Conservation (phyloP, 1,140 invertebrate species). For the Apis dorsata region DNA sequence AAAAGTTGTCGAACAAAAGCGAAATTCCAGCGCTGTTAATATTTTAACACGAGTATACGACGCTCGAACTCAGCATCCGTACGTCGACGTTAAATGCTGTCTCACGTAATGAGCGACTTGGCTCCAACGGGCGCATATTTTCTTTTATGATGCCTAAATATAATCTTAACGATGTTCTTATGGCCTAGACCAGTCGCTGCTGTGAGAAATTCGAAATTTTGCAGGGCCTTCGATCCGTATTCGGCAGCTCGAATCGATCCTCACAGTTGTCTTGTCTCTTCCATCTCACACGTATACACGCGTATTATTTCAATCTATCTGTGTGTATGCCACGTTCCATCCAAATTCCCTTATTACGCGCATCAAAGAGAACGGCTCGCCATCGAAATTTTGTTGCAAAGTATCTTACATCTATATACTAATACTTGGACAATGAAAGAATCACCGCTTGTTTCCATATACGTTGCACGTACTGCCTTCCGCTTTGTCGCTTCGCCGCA, state of each 20-base stretch:
- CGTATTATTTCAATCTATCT: neutral
- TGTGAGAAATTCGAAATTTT: conserved; percentile 61
- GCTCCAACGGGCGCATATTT: conserved; percentile 79
- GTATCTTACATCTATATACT: neutral
- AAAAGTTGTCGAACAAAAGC: no score
- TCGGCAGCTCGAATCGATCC: conserved; percentile 13
- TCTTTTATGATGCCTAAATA: conserved; percentile 80
- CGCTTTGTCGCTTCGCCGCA: neutral
- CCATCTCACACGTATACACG: neutral
- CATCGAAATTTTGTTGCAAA: neutral
- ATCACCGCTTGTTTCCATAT: neutral
- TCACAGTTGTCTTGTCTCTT: neutral
- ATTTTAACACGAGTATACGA: conserved; percentile 66
- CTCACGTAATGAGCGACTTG: conserved; percentile 79
- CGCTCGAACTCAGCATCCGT: conserved; percentile 62
- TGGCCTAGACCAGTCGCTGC: conserved; percentile 63
- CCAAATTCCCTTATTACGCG: neutral
- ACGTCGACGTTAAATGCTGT: conserved; percentile 75
- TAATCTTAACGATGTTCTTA: conserved; percentile 79
- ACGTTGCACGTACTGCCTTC: neutral
- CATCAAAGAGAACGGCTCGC: neutral
- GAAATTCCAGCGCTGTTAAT: conserved; percentile 10
- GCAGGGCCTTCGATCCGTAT: conserved; percentile 19
- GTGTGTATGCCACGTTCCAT: neutral
- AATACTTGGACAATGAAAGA: no score